A percentile compares a stretch with the other conserved stretches of the same genome.
phyloP scores from a whole-genome alignment of 2,888 invertebrate genomes.

The Agonum fuliginosum region DNA sequence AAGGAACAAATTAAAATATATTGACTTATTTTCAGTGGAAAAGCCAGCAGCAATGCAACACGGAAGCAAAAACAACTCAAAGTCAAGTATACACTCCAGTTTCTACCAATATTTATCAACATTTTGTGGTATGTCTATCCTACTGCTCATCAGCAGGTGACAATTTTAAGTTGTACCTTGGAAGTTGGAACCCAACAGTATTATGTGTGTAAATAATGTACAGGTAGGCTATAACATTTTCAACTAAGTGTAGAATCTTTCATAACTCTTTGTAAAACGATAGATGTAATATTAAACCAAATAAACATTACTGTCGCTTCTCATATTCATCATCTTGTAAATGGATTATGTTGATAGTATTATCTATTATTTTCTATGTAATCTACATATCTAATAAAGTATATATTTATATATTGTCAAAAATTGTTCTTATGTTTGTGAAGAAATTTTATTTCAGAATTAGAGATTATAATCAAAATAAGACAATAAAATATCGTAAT shows the following conservation, averaged over 20 bases:
- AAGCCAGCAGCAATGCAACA: constrained; percentile 82
- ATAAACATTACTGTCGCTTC: constrained; percentile 43
- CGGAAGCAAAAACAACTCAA: constrained; percentile 72
- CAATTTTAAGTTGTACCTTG: constrained; percentile 26
- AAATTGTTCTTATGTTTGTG: constrained; percentile 14
- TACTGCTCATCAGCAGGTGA: constrained; percentile 48
- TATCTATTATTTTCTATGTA: constrained; percentile 48
- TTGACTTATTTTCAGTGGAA: constrained; percentile 74
- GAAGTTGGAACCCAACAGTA: constrained; percentile 40
- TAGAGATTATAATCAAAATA: constrained; percentile 19
- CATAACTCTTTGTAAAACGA: constrained; percentile 55
- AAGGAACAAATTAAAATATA: too few relatives aligned
- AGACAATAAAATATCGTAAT: constrained; percentile 11
- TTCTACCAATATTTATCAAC: constrained; percentile 32
- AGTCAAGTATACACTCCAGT: constrained; percentile 46
- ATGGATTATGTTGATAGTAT: constrained; percentile 45
- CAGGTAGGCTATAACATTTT: constrained; percentile 55
- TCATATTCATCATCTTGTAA: constrained; percentile 48
- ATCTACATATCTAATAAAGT: constrained; percentile 56
- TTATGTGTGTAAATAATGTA: constrained; percentile 57
- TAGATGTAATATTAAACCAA: constrained; percentile 42
- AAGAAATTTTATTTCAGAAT: constrained; percentile 19
- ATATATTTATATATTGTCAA: constrained; percentile 58
- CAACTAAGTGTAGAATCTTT: constrained; percentile 45
- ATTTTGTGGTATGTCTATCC: neutral